Evolutionary conservation across 2,113 vertebrate genomes (phyloP), one percentile per base, ranked within the genome.

Genomic region (Pithys albifrons): DNA sequence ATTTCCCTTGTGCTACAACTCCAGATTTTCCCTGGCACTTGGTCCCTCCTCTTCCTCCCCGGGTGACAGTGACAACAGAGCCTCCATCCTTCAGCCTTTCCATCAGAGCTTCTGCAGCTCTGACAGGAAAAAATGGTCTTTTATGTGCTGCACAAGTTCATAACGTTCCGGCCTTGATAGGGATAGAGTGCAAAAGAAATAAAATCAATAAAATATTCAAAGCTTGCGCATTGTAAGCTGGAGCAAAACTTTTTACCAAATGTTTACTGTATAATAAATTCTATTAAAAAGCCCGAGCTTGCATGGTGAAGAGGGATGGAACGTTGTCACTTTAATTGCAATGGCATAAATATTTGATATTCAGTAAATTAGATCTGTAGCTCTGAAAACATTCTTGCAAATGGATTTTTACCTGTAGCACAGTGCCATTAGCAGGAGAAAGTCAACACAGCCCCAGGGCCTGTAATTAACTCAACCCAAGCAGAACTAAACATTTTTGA

Each of bases 401-500:
- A 99, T 98, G 98, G 98, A 98, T 98, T 98, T 99, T 98, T 98
- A 99, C 99, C 98, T 98, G 98, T 98, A 98, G 99, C 98, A 99
- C 98, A 98, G 98, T 98, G 98, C 98, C 98, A 99, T 99, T 99
- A 99, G 98, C 98, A 97, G 98, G 96, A 96, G 97, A 98, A 96
- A 98, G 98, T 98, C 98, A 98, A 98, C 98, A 97, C 98, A 97
- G 98, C 98, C 98, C 97, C 97, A 69, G 99, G 98, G 98, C 98
- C 98, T 97, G 98, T 99, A 99, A 99, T 99, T 99, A 99, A 99
- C 98, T 99, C 98, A 98, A 98, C 97, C 98, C 98, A 98, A 98
- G 99, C 99, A 98, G 98, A 98, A 98, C 99, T 99, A 99, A 99
- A 99, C 98, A 99, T 99, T 99, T 99, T 99, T 99, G 99, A 99